Evolutionary conservation across 1,140 invertebrate species (phyloP), one percentile per base, ranked within the genome.

Genomic region (Callitettix versicolor): DNA sequence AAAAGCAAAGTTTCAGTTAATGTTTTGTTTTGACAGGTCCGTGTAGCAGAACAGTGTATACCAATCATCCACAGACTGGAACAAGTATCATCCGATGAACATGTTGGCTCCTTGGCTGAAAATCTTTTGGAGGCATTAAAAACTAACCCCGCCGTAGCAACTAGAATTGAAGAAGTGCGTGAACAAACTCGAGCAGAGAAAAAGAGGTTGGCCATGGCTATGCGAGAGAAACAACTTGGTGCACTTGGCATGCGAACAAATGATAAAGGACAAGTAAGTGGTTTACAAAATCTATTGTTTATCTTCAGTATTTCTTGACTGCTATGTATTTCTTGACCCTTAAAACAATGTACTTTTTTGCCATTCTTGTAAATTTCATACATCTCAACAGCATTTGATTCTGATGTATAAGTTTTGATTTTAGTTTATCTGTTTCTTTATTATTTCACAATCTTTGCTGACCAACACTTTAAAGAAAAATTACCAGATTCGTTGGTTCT

Each of bases 131-230:
- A 91, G 65, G 91, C 93, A 1, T 71, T 98, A 2, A 84, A 87
- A 53, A 89, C 91, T 2, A 90, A 94, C 71, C 78, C 83, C 17
- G 77, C 81, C 44, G 87, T 86, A 4, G 86, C 88, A 0, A 79
- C 80, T 33, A 77, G 90, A 57, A 93, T 98, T 50, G 91, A 96
- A 67, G 85, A 94, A 68, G 91, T 94, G 1, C 77, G 95, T 0
- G 85, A 94, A 59, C 89, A 93, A 64, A 98, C 95, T 0, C 76
- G 90, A 58, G 75, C 77, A 63, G 94, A 98, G 68, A 98, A 98
- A 78, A 98, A 98, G 73, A 80, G 91, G 1, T 73, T 97, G 33
- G 95, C 95, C 0, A 98, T 98, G 95, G 94, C 94, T 0, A 96
- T 96, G 74, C 77, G 95, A 44, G 90, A 97, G 70, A 93, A 95